Conservation (phyloP, 53 echinoderm and acorn worm species). For the Luidia sarsii region DNA sequence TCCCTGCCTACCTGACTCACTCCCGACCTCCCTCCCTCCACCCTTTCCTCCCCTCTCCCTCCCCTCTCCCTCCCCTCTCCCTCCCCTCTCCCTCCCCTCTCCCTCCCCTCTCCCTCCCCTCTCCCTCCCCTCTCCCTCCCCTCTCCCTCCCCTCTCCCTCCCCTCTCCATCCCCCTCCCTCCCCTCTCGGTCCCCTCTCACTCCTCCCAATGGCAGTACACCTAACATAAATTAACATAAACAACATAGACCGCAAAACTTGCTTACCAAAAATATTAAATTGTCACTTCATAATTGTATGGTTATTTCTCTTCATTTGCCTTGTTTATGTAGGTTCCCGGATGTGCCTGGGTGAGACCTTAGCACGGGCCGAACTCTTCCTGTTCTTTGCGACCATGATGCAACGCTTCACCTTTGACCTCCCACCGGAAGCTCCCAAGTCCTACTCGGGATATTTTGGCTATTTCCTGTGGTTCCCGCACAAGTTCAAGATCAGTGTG, state of each 20-base stretch:
- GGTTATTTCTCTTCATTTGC: background rate
- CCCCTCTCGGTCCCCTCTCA: background rate
- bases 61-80: too few relatives aligned
- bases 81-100: background rate
- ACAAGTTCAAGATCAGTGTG: slow-evolving; percentile 23
- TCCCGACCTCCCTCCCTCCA: too few relatives aligned
- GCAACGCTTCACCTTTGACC: slow-evolving; percentile 47
- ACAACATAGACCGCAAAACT: too few relatives aligned
- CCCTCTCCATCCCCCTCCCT: background rate
- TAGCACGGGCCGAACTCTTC: slow-evolving; percentile 36
- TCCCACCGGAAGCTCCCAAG: slow-evolving; percentile 21
- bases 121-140: background rate
- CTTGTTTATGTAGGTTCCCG: slow-evolving; percentile 17
- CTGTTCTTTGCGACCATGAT: slow-evolving; percentile 48
- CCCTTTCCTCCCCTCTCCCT: too few relatives aligned
- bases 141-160: background rate
- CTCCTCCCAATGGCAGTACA: too few relatives aligned
- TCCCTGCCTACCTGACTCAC: too few relatives aligned
- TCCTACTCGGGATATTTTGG: slow-evolving; percentile 36
- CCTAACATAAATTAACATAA: too few relatives aligned
- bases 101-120: background rate
- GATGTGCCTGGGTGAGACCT: slow-evolving; percentile 39
- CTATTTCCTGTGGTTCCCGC: slow-evolving; percentile 32
- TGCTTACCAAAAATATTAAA: background rate
- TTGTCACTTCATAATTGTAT: background rate